Percentiles rank a stretch among this genome's conserved stretches.
Evolutionary conservation across 2,888 invertebrate species (phyloP).

Genomic region (Disparrhopalites patrizii): DNA sequence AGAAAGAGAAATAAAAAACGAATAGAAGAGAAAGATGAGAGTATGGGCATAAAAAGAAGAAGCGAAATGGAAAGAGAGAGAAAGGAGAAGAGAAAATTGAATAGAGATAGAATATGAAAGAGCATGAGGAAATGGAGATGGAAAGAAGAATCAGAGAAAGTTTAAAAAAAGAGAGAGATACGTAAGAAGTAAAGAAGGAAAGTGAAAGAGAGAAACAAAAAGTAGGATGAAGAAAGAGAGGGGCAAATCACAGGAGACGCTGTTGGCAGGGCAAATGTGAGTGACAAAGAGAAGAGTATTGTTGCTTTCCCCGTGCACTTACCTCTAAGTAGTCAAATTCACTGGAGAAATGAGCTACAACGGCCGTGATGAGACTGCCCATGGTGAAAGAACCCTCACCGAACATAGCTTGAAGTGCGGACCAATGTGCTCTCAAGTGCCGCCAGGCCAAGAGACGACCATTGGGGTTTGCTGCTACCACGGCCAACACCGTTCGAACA

Average conservation of each 20-base stretch:
- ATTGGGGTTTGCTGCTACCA: constrained; percentile 66
- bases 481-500: constrained; percentile 65
- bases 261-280: background rate
- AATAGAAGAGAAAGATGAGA: background rate
- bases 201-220: too few species aligned
- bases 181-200: too few species aligned
- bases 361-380: constrained; percentile 62
- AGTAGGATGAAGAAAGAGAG: too few species aligned
- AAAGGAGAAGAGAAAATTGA: too few species aligned
- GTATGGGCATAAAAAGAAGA: background rate
- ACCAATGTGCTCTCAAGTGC: constrained; percentile 68
- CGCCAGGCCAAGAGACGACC: constrained; percentile 69
- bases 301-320: background rate
- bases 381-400: constrained; percentile 61
- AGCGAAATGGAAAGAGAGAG: background rate
- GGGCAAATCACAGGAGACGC: background rate
- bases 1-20: background rate
- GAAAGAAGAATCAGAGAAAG: background rate
- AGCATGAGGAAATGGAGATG: too few species aligned
- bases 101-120: too few species aligned
- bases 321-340: constrained; percentile 72
- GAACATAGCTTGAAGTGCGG: constrained; percentile 60
- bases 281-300: too few species aligned
- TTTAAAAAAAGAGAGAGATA: too few species aligned
- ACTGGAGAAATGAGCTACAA: constrained; percentile 65